phyloP scores from a whole-genome alignment of 2,797 vertebrate species.

The Aselliscus stoliczkanus region DNA sequence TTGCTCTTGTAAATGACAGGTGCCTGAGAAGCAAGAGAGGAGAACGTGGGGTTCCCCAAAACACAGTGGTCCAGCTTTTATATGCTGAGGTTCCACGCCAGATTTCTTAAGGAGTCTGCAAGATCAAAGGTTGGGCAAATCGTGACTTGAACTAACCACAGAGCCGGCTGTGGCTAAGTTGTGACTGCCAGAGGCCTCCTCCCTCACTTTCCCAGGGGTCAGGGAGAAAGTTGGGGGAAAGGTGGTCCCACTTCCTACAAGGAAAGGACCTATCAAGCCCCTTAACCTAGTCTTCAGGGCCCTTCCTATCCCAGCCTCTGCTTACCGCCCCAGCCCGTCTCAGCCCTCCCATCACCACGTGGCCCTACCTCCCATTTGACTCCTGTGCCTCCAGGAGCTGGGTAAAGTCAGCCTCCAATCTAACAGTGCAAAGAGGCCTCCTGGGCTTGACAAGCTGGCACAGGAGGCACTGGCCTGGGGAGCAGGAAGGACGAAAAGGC shows the following conservation, averaged over 20 bases:
- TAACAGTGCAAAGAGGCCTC: neutral
- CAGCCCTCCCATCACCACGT: neutral
- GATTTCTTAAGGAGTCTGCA: neutral
- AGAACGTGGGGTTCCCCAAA: neutral
- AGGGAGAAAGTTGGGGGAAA: neutral
- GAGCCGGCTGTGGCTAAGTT: neutral
- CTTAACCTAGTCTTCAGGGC: neutral
- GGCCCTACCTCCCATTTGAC: neutral
- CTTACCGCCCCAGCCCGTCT: neutral
- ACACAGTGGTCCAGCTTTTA: neutral
- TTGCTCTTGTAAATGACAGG: neutral
- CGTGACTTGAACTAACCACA: neutral
- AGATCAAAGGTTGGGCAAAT: neutral
- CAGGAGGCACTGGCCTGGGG: neutral
- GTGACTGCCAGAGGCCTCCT: neutral
- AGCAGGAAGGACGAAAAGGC: neutral
- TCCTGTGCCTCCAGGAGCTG: neutral
- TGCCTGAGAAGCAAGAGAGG: neutral
- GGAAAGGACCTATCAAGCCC: neutral
- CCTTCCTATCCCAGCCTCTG: neutral
- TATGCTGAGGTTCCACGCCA: neutral
- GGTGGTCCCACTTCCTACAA: neutral
- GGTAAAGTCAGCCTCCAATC: neutral
- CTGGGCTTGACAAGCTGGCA: neutral
- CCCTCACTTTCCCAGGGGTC: neutral